A percentile compares a stretch with the other conserved stretches of the same genome.
Evolutionary conservation across 1,140 invertebrate genomes (phyloP).

Genomic region (Drosophila kohkoa): DNA sequence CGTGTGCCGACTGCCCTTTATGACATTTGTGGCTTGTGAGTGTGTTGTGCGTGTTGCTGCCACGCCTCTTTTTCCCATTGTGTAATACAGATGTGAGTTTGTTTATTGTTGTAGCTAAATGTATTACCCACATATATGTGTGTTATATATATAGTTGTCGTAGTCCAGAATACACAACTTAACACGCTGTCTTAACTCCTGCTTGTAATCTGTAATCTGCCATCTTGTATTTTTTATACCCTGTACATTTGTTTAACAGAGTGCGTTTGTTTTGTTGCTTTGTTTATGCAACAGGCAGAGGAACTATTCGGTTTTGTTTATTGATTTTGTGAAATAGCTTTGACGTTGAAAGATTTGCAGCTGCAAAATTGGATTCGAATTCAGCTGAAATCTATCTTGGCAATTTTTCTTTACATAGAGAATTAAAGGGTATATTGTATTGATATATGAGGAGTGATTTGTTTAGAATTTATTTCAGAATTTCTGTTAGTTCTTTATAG

Average conservation of each 20-base stretch:
- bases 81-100: slow-evolving; percentile 9
- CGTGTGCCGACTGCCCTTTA: slow-evolving; percentile 2
- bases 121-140: slow-evolving; percentile 31
- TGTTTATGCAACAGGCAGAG: no score
- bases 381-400: no score
- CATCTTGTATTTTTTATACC: slow-evolving; percentile 17
- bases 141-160: slow-evolving; percentile 14
- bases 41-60: slow-evolving; percentile 16
- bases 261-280: neutral
- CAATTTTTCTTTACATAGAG: no score
- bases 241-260: neutral
- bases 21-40: slow-evolving; percentile 9
- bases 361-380: no score
- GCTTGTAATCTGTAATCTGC: slow-evolving; percentile 31
- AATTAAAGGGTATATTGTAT: no score
- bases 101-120: slow-evolving; percentile 54
- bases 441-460: no score
- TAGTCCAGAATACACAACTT: slow-evolving; percentile 55
- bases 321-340: no score
- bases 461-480: no score
- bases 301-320: no score
- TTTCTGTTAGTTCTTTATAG: no score
- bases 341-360: no score
- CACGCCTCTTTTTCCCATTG: slow-evolving; percentile 21
- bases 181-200: slow-evolving; percentile 65